A percentile compares a stretch with the other conserved stretches of the same genome.
Conservation (phyloP, 53 echinoderm and acorn worm species). For the Apostichopus leukothele region DNA sequence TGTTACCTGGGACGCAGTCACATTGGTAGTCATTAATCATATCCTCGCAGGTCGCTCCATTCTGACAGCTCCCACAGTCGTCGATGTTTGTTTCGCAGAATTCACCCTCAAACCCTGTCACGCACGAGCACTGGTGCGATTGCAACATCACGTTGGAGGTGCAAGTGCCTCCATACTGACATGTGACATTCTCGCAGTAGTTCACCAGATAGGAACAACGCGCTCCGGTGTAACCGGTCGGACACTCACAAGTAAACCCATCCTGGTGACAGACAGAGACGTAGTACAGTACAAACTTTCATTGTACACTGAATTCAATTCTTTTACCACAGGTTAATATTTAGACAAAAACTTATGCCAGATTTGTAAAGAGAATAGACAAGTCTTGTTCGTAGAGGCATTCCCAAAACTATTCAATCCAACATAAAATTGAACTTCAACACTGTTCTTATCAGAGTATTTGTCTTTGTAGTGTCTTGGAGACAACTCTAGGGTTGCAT, state of each 20-base stretch:
- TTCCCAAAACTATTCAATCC: no score
- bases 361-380: no score
- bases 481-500: no score
- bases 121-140: constrained; percentile 63
- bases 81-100: constrained; percentile 72
- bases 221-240: constrained; percentile 65
- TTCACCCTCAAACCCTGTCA: constrained; percentile 60
- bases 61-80: constrained; percentile 69
- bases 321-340: no score
- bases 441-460: no score
- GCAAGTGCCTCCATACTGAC: constrained; percentile 82
- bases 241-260: constrained; percentile 60
- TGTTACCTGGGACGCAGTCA: constrained; percentile 57
- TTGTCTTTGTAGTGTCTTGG: no score
- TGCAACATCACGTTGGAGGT: constrained; percentile 35
- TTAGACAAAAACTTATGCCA: no score
- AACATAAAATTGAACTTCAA: no score
- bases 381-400: no score
- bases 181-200: constrained; percentile 72
- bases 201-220: constrained; percentile 77
- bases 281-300: no score
- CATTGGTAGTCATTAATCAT: constrained; percentile 54
- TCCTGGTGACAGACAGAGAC: constrained; percentile 31
- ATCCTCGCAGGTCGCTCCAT: constrained; percentile 62
- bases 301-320: no score